These are phyloP conservation scores for Pan paniscus DNA, from an alignment of 2,113 vertebrate genomes.

Conservation along the genomic window DNA sequence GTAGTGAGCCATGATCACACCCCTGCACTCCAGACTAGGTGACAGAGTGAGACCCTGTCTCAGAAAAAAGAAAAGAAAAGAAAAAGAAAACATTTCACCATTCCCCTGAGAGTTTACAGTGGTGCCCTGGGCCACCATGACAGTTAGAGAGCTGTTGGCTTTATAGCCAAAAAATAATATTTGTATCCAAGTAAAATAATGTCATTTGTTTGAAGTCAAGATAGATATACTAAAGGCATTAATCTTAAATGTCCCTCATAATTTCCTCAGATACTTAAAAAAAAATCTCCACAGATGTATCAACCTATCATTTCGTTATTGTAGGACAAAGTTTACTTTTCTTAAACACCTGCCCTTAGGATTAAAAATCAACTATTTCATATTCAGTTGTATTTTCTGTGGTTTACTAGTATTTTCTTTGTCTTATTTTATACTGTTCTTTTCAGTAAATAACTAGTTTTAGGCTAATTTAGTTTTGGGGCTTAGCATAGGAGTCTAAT, in stretches of 20 bases:
- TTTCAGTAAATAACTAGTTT: not conserved
- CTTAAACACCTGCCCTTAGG: not conserved
- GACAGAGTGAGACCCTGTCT: too few relatives aligned
- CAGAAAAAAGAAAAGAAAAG: too few relatives aligned
- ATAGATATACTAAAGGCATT: not conserved
- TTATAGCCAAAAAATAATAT: not conserved
- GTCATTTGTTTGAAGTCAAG: not conserved
- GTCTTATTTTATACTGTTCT: not conserved
- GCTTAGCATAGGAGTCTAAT: not conserved
- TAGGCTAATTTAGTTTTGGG: not conserved
- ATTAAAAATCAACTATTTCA: conserved; percentile 1
- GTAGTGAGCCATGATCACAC: too few relatives aligned
- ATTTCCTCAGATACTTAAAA: not conserved
- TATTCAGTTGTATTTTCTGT: not conserved
- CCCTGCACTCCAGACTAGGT: too few relatives aligned
- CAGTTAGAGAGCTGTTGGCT: not conserved
- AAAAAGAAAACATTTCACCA: not conserved
- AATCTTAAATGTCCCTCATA: not conserved
- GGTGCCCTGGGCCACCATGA: not conserved
- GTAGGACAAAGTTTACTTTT: not conserved
- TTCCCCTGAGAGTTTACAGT: not conserved
- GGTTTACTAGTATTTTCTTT: not conserved
- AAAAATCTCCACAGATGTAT: not conserved
- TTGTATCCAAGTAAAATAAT: conserved; percentile 11
- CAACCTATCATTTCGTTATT: not conserved